Conservation (phyloP, 2,888 invertebrate genomes). For the Timema cristinae region DNA sequence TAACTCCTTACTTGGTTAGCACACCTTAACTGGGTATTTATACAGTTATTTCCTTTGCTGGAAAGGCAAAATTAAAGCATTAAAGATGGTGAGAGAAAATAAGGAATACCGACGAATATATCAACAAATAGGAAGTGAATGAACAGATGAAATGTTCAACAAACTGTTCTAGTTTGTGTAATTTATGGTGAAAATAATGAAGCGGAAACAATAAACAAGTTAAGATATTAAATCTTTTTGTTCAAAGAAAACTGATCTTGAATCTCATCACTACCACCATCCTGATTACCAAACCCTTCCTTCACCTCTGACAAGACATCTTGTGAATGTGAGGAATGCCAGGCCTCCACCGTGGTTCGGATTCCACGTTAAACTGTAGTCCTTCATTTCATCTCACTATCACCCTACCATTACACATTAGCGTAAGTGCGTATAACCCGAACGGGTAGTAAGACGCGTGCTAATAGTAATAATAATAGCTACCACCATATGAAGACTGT, state of each 20-base stretch:
- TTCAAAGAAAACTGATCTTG: background rate
- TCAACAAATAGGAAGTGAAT: background rate
- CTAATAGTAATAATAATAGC: too few relatives aligned
- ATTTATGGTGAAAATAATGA: background rate
- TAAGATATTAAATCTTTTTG: background rate
- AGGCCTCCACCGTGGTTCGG: too few relatives aligned
- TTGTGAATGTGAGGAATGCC: too few relatives aligned
- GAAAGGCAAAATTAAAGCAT: background rate
- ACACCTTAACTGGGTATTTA: background rate
- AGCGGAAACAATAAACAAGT: background rate
- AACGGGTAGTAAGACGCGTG: too few relatives aligned
- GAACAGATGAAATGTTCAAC: background rate
- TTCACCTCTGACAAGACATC: too few relatives aligned
- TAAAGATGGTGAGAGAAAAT: background rate
- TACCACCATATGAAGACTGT: background rate
- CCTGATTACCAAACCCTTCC: too few relatives aligned
- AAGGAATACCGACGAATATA: background rate
- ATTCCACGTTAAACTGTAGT: too few relatives aligned
- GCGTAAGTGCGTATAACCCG: too few relatives aligned
- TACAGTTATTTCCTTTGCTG: slow-evolving; percentile 1
- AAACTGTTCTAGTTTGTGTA: background rate
- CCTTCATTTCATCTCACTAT: too few relatives aligned
- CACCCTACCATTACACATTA: too few relatives aligned
- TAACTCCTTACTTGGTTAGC: background rate
- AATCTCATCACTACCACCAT: slow-evolving; percentile 5